A percentile compares a stretch with the other conserved stretches of the same genome.
Evolutionary conservation across 2,113 vertebrate species (phyloP).

Genomic region (Hyperopisus bebe): DNA sequence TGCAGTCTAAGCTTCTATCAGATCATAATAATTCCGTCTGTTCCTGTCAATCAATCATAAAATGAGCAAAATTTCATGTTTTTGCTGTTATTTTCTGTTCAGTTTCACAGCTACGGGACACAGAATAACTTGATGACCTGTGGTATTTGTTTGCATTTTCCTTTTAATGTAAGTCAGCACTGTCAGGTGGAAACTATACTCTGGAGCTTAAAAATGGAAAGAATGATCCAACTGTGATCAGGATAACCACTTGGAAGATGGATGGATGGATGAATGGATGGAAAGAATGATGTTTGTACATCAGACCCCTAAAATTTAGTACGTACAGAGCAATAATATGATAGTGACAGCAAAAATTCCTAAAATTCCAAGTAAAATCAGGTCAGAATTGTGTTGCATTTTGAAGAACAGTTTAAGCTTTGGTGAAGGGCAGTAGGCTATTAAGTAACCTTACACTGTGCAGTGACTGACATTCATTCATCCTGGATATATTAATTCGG

Average conservation of each 20-base stretch:
- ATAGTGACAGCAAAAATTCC: background rate
- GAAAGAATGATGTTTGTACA: background rate
- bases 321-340: background rate
- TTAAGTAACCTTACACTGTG: background rate
- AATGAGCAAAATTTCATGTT: background rate
- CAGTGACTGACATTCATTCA: background rate
- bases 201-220: background rate
- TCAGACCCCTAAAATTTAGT: background rate
- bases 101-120: background rate
- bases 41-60: background rate
- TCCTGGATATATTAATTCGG: background rate
- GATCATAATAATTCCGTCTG: background rate
- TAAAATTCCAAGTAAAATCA: background rate
- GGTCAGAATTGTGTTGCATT: background rate
- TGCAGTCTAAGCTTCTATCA: background rate
- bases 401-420: background rate
- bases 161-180: background rate
- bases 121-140: background rate
- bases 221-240: background rate
- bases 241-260: background rate
- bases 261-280: background rate
- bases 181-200: background rate
- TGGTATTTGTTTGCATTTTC: background rate
- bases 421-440: background rate
- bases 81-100: background rate